phyloP scores from a whole-genome alignment of 2,888 invertebrate species.

The Andrena hattorfiana region DNA sequence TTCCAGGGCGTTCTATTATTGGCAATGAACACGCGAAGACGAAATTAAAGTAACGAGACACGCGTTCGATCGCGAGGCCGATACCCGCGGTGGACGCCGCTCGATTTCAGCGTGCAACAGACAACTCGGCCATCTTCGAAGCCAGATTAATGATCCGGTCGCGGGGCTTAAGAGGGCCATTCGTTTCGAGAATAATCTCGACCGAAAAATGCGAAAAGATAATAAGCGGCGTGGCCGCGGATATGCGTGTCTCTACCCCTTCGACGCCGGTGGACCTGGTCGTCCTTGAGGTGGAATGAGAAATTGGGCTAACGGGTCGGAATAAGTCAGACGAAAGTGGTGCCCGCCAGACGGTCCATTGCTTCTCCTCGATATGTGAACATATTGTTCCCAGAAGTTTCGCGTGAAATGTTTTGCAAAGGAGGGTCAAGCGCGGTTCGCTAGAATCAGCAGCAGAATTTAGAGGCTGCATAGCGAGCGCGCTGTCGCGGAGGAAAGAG shows the following conservation, averaged over 20 bases:
- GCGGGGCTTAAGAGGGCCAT: conserved; percentile 68
- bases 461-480: neutral
- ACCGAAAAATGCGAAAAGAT: conserved; percentile 72
- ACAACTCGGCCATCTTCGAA: conserved; percentile 65
- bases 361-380: neutral
- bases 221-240: conserved; percentile 59
- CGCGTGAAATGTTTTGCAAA: neutral
- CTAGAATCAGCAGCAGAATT: neutral
- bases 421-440: neutral
- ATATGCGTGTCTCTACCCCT: conserved; percentile 33
- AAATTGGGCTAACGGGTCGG: conserved; percentile 75
- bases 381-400: neutral
- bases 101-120: conserved; percentile 37
- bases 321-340: conserved; percentile 55
- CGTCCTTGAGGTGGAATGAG: conserved; percentile 71
- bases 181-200: conserved; percentile 72
- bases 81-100: conserved; percentile 40
- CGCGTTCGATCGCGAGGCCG: conserved; percentile 49
- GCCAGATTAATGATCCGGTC: conserved; percentile 71
- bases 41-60: conserved; percentile 49
- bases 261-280: conserved; percentile 39
- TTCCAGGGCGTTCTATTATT: conserved; percentile 17
- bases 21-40: conserved; percentile 21
- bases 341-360: neutral
- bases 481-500: neutral